A percentile compares a stretch with the other conserved stretches of the same genome.
phyloP scores from a whole-genome alignment of 2,797 vertebrate species.

The Pangasius sanitwongsei region DNA sequence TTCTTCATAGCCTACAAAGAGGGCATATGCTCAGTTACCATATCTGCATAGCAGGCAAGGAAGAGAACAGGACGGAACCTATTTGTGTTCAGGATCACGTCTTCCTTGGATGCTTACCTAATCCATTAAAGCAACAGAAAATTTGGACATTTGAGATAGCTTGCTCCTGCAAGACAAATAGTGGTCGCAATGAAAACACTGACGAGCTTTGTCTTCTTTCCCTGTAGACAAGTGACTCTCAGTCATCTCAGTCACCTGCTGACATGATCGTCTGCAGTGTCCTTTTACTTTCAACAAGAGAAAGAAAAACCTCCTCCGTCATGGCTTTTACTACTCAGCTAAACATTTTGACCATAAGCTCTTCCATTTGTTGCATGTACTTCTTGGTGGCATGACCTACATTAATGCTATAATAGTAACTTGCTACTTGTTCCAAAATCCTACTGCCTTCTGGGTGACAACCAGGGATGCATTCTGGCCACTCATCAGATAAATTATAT shows the following conservation, averaged over 20 bases:
- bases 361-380: background rate
- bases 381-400: background rate
- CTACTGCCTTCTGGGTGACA: background rate
- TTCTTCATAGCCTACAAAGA: constrained; percentile 18
- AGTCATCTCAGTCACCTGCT: background rate
- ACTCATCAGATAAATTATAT: background rate
- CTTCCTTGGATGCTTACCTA: background rate
- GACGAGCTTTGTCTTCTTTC: background rate
- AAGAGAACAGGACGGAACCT: constrained; percentile 4
- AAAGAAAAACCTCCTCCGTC: background rate
- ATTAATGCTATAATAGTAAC: background rate
- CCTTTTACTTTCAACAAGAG: background rate
- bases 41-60: constrained; percentile 4
- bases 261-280: background rate
- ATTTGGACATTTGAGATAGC: background rate
- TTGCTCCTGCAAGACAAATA: background rate
- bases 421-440: background rate
- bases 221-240: background rate
- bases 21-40: background rate
- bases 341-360: background rate
- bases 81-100: constrained; percentile 7
- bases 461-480: background rate
- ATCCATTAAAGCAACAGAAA: background rate
- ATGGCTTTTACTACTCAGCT: background rate
- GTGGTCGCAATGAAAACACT: background rate